A percentile compares a stretch with the other conserved stretches of the same genome.
phyloP scores from a whole-genome alignment of 2,797 vertebrate species.

The Chrysocyon brachyurus region DNA sequence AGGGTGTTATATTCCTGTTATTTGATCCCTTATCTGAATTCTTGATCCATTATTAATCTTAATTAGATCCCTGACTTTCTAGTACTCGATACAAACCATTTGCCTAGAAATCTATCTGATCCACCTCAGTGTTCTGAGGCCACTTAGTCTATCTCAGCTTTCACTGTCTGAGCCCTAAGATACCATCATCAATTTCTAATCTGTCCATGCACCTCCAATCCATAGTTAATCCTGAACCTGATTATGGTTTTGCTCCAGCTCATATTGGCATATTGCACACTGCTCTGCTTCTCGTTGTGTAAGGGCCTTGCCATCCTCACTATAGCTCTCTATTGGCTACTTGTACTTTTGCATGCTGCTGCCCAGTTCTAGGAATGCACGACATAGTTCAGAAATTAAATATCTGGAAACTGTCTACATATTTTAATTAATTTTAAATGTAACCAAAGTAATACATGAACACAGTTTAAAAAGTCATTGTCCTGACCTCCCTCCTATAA shows the following conservation, averaged over 20 bases:
- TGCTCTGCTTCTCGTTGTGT: neutral
- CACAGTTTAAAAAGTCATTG: neutral
- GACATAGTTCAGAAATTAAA: neutral
- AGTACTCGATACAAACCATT: neutral
- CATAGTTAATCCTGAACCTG: neutral
- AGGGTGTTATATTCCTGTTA: neutral
- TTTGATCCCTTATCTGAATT: constrained; percentile 7
- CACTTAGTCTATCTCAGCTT: neutral
- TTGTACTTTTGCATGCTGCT: neutral
- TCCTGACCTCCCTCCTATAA: neutral
- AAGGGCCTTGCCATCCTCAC: neutral
- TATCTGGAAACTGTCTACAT: neutral
- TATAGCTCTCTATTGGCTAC: neutral
- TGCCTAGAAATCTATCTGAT: neutral
- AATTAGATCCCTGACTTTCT: constrained; percentile 41
- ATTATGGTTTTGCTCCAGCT: neutral
- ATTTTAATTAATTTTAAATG: constrained; percentile 46
- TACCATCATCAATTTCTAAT: neutral
- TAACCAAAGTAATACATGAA: neutral
- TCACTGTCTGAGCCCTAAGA: neutral
- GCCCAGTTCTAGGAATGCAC: neutral
- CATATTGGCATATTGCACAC: neutral
- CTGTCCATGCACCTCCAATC: neutral
- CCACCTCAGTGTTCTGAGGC: neutral
- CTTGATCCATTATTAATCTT: constrained; percentile 1